phyloP scores from a whole-genome alignment of 2,888 invertebrate species.

The Heliconius hortense region DNA sequence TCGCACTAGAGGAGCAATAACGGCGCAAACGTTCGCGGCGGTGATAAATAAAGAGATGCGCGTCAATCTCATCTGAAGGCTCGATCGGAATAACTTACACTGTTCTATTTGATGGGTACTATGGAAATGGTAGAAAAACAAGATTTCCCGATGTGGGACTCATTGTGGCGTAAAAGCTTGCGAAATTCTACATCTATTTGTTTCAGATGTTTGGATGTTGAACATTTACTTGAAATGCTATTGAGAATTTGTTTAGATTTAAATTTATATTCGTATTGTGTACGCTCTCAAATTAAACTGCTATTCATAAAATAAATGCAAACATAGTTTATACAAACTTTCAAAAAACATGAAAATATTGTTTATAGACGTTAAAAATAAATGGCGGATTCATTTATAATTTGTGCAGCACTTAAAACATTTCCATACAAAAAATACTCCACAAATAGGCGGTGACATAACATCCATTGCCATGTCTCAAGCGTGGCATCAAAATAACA shows the following conservation, averaged over 20 bases:
- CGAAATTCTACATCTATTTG: background rate
- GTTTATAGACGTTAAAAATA: background rate
- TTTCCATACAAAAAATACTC: background rate
- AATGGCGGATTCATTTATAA: background rate
- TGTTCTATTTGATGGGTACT: conserved; percentile 28
- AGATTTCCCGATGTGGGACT: conserved; percentile 12
- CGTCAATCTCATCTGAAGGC: conserved; percentile 41
- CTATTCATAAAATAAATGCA: too few relatives aligned
- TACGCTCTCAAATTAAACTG: background rate
- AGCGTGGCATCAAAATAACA: conserved; percentile 28
- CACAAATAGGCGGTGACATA: background rate
- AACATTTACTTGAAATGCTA: background rate
- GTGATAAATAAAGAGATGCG: conserved; percentile 57
- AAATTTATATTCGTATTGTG: background rate
- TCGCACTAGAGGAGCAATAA: conserved; percentile 61
- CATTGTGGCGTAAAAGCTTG: conserved; percentile 16
- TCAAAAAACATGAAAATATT: background rate
- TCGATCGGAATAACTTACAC: conserved; percentile 38
- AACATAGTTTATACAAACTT: background rate
- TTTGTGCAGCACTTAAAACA: too few relatives aligned
- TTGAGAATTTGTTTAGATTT: background rate
- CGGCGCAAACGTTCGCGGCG: conserved; percentile 54
- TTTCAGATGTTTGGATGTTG: background rate
- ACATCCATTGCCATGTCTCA: conserved; percentile 21
- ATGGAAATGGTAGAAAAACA: conserved; percentile 28